Evolutionary conservation across 2,113 vertebrate species (phyloP).

Genomic region (Sakesphorus luctuosus): DNA sequence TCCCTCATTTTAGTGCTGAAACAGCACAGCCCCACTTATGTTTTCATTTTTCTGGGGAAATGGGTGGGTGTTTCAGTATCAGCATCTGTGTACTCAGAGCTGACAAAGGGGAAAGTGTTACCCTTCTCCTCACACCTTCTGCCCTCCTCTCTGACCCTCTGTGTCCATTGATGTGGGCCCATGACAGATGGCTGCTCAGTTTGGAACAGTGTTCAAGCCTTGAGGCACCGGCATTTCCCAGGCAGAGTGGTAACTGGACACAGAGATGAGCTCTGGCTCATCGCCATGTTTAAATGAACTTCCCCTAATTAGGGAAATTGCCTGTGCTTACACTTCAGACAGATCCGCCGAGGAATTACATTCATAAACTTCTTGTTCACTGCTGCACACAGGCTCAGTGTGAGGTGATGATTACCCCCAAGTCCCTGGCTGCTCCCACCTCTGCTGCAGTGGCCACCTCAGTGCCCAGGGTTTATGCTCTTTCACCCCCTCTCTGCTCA

Average conservation of each 20-base stretch:
- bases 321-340: neutral
- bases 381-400: neutral
- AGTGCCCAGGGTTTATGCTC: neutral
- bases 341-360: neutral
- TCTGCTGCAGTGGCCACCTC: neutral
- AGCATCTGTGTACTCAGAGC: neutral
- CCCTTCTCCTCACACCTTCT: neutral
- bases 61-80: accelerated
- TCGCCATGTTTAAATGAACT: constrained; percentile 23
- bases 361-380: neutral
- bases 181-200: neutral
- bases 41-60: neutral
- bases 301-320: constrained; percentile 12
- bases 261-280: neutral
- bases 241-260: neutral
- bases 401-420: neutral
- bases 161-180: accelerated
- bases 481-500: neutral
- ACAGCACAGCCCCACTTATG: neutral
- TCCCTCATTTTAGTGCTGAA: neutral
- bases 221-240: neutral
- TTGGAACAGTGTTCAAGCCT: neutral
- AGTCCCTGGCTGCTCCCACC: neutral
- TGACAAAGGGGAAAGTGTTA: neutral
- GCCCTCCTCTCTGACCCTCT: accelerated